These are phyloP conservation scores for Hemithea aestivaria DNA, from an alignment of 2,888 invertebrate genomes.

Conservation along the genomic window DNA sequence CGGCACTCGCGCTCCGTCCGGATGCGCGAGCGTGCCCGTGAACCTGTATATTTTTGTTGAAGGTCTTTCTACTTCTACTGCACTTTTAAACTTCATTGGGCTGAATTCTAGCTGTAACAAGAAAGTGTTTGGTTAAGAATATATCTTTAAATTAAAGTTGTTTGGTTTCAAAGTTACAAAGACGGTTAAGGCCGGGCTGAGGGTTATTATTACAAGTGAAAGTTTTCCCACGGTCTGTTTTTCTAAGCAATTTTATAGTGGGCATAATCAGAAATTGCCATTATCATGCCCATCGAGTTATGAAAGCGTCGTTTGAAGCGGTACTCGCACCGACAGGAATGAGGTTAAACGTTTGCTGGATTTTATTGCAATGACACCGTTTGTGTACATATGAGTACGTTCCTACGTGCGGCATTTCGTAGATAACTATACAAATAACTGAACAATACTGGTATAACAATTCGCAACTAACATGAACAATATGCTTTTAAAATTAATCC, in stretches of 20 bases:
- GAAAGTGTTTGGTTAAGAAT: constrained; percentile 13
- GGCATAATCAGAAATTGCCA: constrained; percentile 28
- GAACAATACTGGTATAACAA: background rate
- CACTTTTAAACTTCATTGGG: constrained; percentile 89
- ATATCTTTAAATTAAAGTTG: background rate
- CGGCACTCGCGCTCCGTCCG: constrained; percentile 87
- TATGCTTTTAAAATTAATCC: constrained; percentile 9
- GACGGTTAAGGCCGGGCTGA: no score
- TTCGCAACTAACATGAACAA: constrained; percentile 6
- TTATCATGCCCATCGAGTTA: constrained; percentile 32
- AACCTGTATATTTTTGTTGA: constrained; percentile 98
- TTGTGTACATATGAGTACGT: constrained; percentile 10
- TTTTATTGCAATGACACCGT: constrained; percentile 22
- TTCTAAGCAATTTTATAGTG: constrained; percentile 29
- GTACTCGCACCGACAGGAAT: constrained; percentile 10
- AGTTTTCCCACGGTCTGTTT: constrained; percentile 48
- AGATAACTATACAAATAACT: constrained; percentile 1
- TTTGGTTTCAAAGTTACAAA: background rate
- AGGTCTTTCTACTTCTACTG: constrained; percentile 95
- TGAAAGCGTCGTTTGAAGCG: constrained; percentile 33
- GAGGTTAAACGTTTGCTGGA: constrained; percentile 18
- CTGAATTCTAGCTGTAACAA: constrained; percentile 83
- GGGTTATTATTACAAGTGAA: constrained; percentile 23
- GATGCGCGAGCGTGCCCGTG: constrained; percentile 91
- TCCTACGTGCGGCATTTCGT: constrained; percentile 1